A percentile compares a stretch with the other conserved stretches of the same genome.
Evolutionary conservation across 2,888 invertebrate species (phyloP).

Genomic region (Ecliptopera silaceata): DNA sequence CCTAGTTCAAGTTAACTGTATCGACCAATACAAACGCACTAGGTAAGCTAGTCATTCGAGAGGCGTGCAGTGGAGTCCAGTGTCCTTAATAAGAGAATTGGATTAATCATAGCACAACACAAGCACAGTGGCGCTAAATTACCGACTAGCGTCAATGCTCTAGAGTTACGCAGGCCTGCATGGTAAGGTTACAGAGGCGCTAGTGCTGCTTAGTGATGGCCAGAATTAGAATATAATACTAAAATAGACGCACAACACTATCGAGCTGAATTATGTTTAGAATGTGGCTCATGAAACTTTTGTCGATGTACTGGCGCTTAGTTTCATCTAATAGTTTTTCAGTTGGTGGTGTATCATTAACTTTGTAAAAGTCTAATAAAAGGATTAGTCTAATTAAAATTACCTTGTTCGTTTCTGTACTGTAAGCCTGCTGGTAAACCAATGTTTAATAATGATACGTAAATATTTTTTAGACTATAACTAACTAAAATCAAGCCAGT

Average conservation of each 20-base stretch:
- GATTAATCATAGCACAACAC: constrained; percentile 1
- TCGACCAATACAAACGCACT: not conserved
- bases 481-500: too few relatives aligned
- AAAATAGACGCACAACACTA: constrained; percentile 19
- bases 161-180: constrained; percentile 16
- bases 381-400: too few relatives aligned
- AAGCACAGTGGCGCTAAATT: constrained; percentile 9
- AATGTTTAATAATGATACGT: too few relatives aligned
- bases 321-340: too few relatives aligned
- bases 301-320: not conserved
- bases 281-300: constrained; percentile 8
- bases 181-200: constrained; percentile 23
- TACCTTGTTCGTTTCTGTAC: too few relatives aligned
- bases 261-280: constrained; percentile 12
- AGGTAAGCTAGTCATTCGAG: not conserved
- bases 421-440: too few relatives aligned
- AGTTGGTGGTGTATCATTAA: too few relatives aligned
- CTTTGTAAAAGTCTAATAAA: too few relatives aligned
- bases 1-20: too few relatives aligned
- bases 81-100: not conserved
- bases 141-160: constrained; percentile 13
- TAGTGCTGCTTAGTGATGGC: constrained; percentile 17
- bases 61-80: not conserved
- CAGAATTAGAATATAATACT: constrained; percentile 30
- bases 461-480: too few relatives aligned